phyloP scores from a whole-genome alignment of 1,140 invertebrate species.

The Diuraphis noxia region DNA sequence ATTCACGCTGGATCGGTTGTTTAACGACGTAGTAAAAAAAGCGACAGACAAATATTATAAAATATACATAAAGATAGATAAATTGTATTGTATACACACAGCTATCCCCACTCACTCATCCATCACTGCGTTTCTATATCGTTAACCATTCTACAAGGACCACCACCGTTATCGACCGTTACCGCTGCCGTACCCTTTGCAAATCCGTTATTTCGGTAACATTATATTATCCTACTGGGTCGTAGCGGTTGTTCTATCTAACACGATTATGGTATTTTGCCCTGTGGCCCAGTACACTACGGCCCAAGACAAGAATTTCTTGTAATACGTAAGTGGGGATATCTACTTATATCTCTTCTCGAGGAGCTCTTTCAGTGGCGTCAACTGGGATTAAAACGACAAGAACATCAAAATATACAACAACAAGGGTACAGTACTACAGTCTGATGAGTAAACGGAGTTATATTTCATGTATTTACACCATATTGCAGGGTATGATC shows the following conservation, averaged over 20 bases:
- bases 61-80: neutral
- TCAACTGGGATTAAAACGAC: neutral
- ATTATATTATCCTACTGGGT: neutral
- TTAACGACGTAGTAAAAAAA: no score
- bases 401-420: neutral
- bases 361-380: neutral
- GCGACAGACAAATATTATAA: no score
- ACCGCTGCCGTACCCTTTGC: neutral
- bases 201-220: neutral
- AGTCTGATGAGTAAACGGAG: no score
- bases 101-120: neutral
- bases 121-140: neutral
- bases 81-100: neutral
- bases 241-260: neutral
- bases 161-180: neutral
- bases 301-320: neutral
- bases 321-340: neutral
- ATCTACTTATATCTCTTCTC: neutral
- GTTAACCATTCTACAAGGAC: neutral
- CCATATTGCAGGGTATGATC: neutral
- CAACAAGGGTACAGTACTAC: neutral
- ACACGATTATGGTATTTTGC: neutral
- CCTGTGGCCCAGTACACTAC: no score
- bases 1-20: no score
- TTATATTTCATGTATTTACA: neutral